Evolutionary conservation across 2,888 invertebrate species (phyloP), one percentile per base, ranked within the genome.

Genomic region (Petrophora chlorosata): DNA sequence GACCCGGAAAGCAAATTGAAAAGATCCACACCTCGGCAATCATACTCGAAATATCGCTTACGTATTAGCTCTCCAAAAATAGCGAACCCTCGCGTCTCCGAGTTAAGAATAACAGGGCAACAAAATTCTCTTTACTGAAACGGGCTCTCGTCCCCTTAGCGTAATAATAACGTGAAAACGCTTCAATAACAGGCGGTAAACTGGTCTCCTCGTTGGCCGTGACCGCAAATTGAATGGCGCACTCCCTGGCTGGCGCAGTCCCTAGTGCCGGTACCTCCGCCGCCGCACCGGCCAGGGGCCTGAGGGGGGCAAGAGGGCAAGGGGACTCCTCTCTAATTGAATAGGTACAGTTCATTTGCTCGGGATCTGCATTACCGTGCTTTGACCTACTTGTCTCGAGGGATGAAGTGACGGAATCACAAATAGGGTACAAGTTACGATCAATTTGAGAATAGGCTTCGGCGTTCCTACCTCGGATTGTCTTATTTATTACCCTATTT

Each of bases 111-210:
- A 50, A 54, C 47, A 53, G 40, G 33, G 49, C 43, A 46, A 44
- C 51, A 46, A 53, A 51, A 55, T 51, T 55, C 40, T 53, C 42
- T 52, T 54, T 43, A 55, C 50, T 34, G 13, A 35, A 49, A 57
- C 51, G 46, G 41, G 43, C 48, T 42, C 45, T 48, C 39, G 49
- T 49, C 50, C 50, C 55, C 53, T 51, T 33, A 44, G 57, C 49
- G 57, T 51, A 49, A 57, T 55, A 57, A 57, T 57, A 57, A 55
- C 55, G 53, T 55, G 57, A 60, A 52, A 57, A 60, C 47, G 57
- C 48, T 55, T 60, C 55, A 44, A 53, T 57, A 57, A 57, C 51
- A 49, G 51, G 38, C 51, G 15, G 55, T 48, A 40, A 51, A 60
- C 45, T 42, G 55, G 57, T 42, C 50, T 52, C 50, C 39, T 43